These are phyloP conservation scores for Penaeus indicus DNA, from an alignment of 1,140 invertebrate genomes.

Conservation along the genomic window DNA sequence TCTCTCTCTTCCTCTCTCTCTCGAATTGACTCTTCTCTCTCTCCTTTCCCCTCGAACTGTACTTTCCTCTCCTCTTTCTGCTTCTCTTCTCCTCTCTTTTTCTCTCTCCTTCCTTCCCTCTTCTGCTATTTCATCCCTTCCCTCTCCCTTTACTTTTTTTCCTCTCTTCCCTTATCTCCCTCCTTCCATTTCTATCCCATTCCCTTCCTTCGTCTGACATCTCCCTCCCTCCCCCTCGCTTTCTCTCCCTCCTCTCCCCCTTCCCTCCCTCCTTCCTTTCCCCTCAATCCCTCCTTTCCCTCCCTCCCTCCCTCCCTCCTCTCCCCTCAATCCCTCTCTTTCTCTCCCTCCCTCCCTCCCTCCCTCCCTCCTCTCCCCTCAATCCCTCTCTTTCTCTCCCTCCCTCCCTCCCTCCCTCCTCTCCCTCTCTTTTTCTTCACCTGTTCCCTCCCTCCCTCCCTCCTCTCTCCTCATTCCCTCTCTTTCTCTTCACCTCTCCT, in stretches of 20 bases:
- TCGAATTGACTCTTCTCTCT: too few species aligned
- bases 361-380: too few species aligned
- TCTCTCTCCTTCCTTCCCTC: too few species aligned
- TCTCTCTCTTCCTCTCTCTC: too few species aligned
- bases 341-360: neutral
- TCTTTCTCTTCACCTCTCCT: neutral
- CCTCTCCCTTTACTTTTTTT: too few species aligned
- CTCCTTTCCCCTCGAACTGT: too few species aligned
- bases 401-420: neutral
- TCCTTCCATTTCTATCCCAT: neutral
- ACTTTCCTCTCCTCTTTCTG: too few species aligned
- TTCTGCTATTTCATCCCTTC: too few species aligned
- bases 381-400: neutral
- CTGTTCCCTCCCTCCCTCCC: neutral
- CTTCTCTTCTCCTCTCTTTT: too few species aligned
- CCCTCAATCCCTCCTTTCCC: neutral
- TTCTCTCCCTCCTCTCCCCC: neutral
- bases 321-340: neutral
- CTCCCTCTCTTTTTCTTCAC: neutral
- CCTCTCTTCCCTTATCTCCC: too few species aligned
- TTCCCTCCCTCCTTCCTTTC: neutral
- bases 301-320: neutral
- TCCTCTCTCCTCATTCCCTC: neutral
- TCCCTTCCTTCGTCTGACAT: neutral
- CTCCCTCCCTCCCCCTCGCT: neutral